Evolutionary conservation across 2,113 vertebrate species (phyloP), one percentile per base, ranked within the genome.

Genomic region (Rhinopomastus cyanomelas): DNA sequence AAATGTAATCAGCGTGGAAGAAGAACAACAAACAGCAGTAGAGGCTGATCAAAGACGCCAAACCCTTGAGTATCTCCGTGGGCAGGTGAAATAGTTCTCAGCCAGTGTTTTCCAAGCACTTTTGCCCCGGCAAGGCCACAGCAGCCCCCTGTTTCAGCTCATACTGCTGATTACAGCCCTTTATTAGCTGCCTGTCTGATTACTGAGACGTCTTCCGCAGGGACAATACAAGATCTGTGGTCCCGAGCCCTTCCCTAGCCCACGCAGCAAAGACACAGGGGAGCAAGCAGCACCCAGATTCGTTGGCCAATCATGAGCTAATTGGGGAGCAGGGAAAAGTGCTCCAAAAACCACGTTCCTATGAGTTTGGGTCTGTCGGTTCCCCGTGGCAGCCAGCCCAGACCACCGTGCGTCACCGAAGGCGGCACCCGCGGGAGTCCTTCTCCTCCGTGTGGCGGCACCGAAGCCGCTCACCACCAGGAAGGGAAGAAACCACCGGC

Each of bases 341-440:
- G 22, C 52, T 19, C 32, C 3, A 10, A 37, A 64, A 75, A 37
- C 9, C 27, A 10, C 4, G 14, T 80, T 88, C 27, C 51, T 65
- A 6, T 16, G 44, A 49, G 57, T 51, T 7, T 52, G 51, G 71
- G 52, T 87, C 90, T 81, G 21, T 9, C 12, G 11, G 55, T 5
- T 73, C n/a, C 36, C 34, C 19, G 1, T 4, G 32, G 22, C 62
- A 74, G 25, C 34, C 56, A 6, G 26, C 37, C 29, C 29, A n/a
- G 29, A 16, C 26, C 75, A 29, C 30, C 2, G 0, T 6, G 34
- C 7, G 3, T 48, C 57, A 34, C 56, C 1, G 0, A 49, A 25
- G 67, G 37, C 34, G 57, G 55, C 19, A 68, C 32, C 51, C 12
- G 3, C 2, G 6, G 51, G 39, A 60, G 29, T 1, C 13, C 12